phyloP scores from a whole-genome alignment of 2,888 invertebrate genomes.

The Hyposoter dolosus region DNA sequence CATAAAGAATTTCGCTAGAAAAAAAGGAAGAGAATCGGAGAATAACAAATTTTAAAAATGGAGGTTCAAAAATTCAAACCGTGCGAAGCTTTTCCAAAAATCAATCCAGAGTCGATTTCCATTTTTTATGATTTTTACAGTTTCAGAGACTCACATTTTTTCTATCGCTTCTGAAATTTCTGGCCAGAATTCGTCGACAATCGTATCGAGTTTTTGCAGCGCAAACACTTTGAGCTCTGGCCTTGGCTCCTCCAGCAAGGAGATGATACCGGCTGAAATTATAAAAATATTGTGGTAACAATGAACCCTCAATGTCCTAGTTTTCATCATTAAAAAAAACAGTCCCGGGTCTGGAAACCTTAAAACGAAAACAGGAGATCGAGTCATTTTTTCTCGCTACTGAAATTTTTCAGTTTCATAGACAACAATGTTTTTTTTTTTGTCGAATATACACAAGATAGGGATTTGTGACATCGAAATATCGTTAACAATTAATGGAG shows the following conservation, averaged over 20 bases:
- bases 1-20: slow-evolving; percentile 95
- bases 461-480: background rate
- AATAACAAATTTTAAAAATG: background rate
- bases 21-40: background rate
- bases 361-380: background rate
- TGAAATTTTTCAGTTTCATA: background rate
- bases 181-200: slow-evolving; percentile 99
- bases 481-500: background rate
- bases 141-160: slow-evolving; percentile 90
- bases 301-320: background rate
- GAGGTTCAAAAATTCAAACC: background rate
- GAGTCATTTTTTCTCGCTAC: background rate
- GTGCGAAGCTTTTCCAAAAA: background rate
- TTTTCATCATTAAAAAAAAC: background rate
- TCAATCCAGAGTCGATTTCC: background rate
- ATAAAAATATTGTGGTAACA: slow-evolving; percentile 6
- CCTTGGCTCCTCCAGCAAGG: slow-evolving; percentile 97
- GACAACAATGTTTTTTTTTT: background rate
- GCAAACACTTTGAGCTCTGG: slow-evolving; percentile 97
- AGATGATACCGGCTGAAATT: slow-evolving; percentile 94
- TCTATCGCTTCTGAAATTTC: slow-evolving; percentile 99
- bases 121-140: background rate
- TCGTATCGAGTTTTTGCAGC: slow-evolving; percentile 94
- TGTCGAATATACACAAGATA: background rate
- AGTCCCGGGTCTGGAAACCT: background rate